Evolutionary conservation across 2,113 vertebrate species (phyloP).

Genomic region (Tragelaphus buxtoni): DNA sequence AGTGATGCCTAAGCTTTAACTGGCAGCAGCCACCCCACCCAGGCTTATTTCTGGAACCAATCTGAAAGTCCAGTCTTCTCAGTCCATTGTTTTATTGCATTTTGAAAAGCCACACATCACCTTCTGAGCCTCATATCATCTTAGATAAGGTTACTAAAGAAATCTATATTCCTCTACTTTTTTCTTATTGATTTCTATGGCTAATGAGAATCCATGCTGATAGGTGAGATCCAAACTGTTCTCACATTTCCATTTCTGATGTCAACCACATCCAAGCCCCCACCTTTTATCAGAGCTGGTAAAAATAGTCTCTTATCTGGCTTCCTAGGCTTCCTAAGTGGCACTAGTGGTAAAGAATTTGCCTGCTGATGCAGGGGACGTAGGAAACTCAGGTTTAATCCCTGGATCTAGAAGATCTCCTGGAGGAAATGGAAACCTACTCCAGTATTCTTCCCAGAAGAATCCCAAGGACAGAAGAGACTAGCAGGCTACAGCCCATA

Average conservation of each 20-base stretch:
- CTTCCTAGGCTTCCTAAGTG: background rate
- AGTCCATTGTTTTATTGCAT: background rate
- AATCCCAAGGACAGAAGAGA: background rate
- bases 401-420: background rate
- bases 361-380: rapidly evolving
- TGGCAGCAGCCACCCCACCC: background rate
- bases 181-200: background rate
- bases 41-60: background rate
- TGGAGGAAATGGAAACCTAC: background rate
- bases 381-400: background rate
- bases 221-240: background rate
- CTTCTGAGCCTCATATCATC: background rate
- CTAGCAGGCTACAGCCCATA: background rate
- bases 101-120: background rate
- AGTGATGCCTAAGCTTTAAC: background rate
- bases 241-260: background rate
- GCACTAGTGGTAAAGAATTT: background rate
- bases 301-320: background rate
- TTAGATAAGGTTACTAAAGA: background rate
- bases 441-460: background rate
- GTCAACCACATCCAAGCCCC: background rate
- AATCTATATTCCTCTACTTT: background rate
- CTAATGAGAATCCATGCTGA: background rate
- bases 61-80: background rate
- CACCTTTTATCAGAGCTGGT: background rate